These are phyloP conservation scores for Polypterus bichir DNA, from an alignment of 2,113 vertebrate genomes.

Conservation along the genomic window DNA sequence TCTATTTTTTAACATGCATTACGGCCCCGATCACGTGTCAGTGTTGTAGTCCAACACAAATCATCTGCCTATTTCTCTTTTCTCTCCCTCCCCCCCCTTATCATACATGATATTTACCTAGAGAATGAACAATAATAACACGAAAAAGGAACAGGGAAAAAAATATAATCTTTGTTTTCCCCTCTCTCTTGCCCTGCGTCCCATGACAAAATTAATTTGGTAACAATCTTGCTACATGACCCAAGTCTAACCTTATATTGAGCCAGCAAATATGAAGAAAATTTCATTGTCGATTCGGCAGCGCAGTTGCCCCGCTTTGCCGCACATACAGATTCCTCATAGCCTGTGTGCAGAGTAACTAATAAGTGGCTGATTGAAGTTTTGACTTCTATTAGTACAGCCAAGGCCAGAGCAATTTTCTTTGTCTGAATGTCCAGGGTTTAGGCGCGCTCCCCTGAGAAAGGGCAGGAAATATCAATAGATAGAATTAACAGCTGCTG, in stretches of 20 bases:
- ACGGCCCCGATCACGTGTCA: no score
- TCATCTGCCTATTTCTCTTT: no score
- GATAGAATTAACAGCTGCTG: conserved; percentile 21
- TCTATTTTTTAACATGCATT: no score
- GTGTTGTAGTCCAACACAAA: no score
- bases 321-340: conserved; percentile 31
- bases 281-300: conserved; percentile 34
- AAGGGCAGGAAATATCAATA: conserved; percentile 33
- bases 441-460: conserved; percentile 29
- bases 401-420: conserved; percentile 40
- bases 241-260: conserved; percentile 43
- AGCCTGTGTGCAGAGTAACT: conserved; percentile 35
- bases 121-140: background rate
- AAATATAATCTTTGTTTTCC: background rate
- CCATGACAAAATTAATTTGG: conserved; percentile 46
- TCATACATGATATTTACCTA: background rate
- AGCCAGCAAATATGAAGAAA: conserved; percentile 41
- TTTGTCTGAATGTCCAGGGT: conserved; percentile 35
- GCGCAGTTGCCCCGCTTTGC: conserved; percentile 32
- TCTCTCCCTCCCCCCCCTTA: no score
- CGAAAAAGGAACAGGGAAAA: conserved; percentile 8
- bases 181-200: conserved; percentile 20
- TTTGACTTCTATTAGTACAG: conserved; percentile 47
- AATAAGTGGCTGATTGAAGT: conserved; percentile 45
- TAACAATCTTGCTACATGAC: conserved; percentile 41